Conservation (phyloP, 2,888 invertebrate genomes). For the Hyalella azteca region DNA sequence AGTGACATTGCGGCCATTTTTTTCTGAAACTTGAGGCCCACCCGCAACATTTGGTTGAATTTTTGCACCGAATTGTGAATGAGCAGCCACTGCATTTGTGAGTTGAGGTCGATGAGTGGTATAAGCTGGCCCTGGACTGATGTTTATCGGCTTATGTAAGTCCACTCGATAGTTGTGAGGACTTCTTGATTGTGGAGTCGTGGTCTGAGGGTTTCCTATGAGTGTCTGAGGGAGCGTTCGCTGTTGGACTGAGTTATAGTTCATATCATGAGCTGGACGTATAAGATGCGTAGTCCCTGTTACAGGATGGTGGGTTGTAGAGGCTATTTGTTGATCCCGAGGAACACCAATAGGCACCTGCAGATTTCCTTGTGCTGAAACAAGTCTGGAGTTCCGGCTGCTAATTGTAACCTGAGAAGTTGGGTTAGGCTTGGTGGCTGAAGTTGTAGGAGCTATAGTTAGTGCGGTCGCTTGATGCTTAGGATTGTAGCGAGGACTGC, state of each 20-base stretch:
- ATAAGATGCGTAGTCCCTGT: too few relatives aligned
- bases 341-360: too few relatives aligned
- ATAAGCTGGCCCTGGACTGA: slow-evolving; percentile 4
- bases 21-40: background rate
- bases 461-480: background rate
- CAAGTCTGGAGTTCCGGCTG: too few relatives aligned
- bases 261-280: too few relatives aligned
- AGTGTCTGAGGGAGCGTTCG: too few relatives aligned
- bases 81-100: background rate
- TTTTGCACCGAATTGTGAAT: background rate
- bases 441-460: background rate
- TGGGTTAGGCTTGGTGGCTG: background rate
- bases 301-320: background rate
- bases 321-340: too few relatives aligned
- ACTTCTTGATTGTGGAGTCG: background rate
- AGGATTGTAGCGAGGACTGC: slow-evolving; percentile 13
- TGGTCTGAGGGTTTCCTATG: background rate
- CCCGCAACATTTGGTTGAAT: background rate
- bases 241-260: too few relatives aligned
- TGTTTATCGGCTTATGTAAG: background rate
- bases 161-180: slow-evolving; percentile 21
- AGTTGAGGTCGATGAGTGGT: background rate
- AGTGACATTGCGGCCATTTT: too few relatives aligned
- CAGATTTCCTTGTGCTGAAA: too few relatives aligned
- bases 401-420: too few relatives aligned